These are phyloP conservation scores for Acropternis orthonyx DNA, from an alignment of 2,797 vertebrate species.

Conservation along the genomic window DNA sequence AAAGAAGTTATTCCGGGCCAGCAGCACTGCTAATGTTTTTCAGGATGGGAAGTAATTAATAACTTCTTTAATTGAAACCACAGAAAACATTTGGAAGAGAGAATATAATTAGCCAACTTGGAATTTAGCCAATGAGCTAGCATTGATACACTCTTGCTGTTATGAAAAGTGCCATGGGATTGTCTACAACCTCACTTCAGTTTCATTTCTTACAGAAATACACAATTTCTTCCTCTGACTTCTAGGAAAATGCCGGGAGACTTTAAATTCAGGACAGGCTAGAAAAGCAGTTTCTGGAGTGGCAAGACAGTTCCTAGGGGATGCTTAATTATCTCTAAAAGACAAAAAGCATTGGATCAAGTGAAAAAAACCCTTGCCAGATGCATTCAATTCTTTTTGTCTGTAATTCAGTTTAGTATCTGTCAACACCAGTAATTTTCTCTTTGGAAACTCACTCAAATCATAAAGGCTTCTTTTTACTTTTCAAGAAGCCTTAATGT, in stretches of 20 bases:
- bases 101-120: conserved; percentile 41
- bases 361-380: background rate
- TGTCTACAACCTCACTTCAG: background rate
- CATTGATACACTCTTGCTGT: background rate
- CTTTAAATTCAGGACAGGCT: background rate
- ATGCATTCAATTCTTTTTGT: background rate
- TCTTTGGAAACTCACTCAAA: background rate
- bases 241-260: background rate
- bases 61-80: conserved; percentile 53
- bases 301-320: background rate
- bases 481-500: background rate
- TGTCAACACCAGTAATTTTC: background rate
- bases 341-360: background rate
- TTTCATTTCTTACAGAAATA: background rate
- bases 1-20: background rate
- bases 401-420: background rate
- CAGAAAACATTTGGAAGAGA: conserved; percentile 11
- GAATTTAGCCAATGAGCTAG: conserved; percentile 11
- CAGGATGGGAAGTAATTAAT: conserved; percentile 51
- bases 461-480: background rate
- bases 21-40: background rate
- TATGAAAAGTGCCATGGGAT: background rate
- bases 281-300: background rate
- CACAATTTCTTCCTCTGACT: background rate
- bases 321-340: background rate